A percentile compares a stretch with the other conserved stretches of the same genome.
These are phyloP conservation scores for Teleogryllus occipitalis DNA, from an alignment of 1,140 invertebrate genomes.

Conservation along the genomic window DNA sequence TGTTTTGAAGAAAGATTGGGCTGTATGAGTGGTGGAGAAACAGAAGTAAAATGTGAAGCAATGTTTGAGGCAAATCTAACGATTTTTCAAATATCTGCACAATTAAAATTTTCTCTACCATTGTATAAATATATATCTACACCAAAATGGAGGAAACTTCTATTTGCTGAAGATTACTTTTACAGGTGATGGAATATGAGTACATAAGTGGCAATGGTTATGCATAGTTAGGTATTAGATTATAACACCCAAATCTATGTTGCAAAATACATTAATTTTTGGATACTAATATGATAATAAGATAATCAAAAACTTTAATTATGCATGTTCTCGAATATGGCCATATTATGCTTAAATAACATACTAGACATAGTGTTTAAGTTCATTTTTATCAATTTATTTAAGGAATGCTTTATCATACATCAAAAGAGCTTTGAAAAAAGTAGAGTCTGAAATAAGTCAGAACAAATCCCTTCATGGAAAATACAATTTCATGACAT, in stretches of 20 bases:
- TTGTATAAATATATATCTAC: slow-evolving; percentile 38
- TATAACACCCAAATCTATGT: no score
- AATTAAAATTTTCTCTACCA: slow-evolving; percentile 39
- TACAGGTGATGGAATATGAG: slow-evolving; percentile 28
- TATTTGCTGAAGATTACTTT: slow-evolving; percentile 37
- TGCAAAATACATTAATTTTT: no score
- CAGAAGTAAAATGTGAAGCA: slow-evolving; percentile 29
- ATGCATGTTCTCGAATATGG: no score
- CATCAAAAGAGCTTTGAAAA: slow-evolving; percentile 27
- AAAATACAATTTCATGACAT: slow-evolving; percentile 39
- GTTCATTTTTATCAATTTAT: not conserved
- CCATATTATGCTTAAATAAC: no score
- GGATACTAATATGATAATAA: no score
- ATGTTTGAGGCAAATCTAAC: slow-evolving; percentile 39
- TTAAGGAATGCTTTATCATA: slow-evolving; percentile 29
- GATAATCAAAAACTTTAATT: no score
- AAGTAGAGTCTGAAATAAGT: slow-evolving; percentile 28
- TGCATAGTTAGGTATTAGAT: no score
- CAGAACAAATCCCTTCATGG: slow-evolving; percentile 32
- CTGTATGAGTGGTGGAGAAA: slow-evolving; percentile 31
- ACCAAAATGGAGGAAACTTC: slow-evolving; percentile 34
- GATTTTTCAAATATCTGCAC: slow-evolving; percentile 37
- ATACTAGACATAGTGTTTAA: no score
- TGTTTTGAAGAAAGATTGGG: slow-evolving; percentile 42
- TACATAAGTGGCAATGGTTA: no score